Percentiles rank a stretch among this genome's conserved stretches.
These are phyloP conservation scores for Phyllostomus discolor DNA, from an alignment of 2,113 vertebrate genomes.

Conservation along the genomic window DNA sequence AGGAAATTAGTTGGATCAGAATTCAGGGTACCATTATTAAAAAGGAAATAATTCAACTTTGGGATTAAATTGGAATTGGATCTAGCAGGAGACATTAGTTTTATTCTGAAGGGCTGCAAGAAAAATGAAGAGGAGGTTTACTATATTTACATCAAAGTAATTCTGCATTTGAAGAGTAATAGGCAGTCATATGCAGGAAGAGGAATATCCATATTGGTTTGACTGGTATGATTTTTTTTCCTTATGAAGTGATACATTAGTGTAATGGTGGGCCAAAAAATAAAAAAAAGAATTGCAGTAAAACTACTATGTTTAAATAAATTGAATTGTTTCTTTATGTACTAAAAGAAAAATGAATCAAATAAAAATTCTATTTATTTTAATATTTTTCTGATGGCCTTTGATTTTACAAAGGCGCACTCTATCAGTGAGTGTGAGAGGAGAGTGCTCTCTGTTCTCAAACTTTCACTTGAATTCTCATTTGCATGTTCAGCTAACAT, in stretches of 20 bases:
- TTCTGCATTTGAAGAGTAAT: constrained; percentile 40
- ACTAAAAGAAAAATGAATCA: background rate
- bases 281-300: background rate
- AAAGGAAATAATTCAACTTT: constrained; percentile 20
- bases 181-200: background rate
- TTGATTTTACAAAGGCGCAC: background rate
- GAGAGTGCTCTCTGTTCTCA: background rate
- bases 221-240: background rate
- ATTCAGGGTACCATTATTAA: background rate
- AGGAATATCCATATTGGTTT: constrained; percentile 4
- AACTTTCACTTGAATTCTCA: background rate
- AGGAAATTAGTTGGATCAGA: constrained; percentile 29
- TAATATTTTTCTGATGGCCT: background rate
- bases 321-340: background rate
- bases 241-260: background rate
- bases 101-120: constrained; percentile 39
- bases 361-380: background rate
- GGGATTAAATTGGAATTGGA: background rate
- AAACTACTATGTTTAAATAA: background rate
- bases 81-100: constrained; percentile 36
- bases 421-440: background rate
- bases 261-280: background rate
- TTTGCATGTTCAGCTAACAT: background rate
- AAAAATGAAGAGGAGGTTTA: constrained; percentile 45
- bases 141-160: constrained; percentile 27